Evolutionary conservation across 2,113 vertebrate genomes (phyloP), one percentile per base, ranked within the genome.

Genomic region (Anseranas semipalmata): DNA sequence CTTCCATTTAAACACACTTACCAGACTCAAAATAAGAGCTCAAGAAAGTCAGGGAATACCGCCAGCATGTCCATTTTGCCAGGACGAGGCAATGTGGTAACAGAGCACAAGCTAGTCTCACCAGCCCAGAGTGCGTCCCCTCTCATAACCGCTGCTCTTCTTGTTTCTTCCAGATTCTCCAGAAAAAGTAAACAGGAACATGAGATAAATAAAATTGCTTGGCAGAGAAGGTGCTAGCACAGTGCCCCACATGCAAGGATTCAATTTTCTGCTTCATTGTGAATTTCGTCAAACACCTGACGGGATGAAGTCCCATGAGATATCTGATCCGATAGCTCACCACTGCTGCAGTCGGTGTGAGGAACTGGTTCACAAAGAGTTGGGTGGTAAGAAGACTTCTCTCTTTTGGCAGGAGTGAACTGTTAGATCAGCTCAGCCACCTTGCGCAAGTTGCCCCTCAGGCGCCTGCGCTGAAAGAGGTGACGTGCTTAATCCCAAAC

Each of bases 151-250:
- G 1, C 76, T 65, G 48, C 65, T 52, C 58, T 32, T 22, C 33
- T 52, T 20, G 83, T 71, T 80, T 60, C 76, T 74, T 92, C 82
- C 63, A 74, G 71, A 91, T 43, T 56, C n/a, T 90, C 85, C 82
- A 77, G 82, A 74, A 88, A 87, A 67, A 56, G 53, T n/a, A 79
- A 72, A 58, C 45, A 77, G n/a, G n/a, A 93, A 78, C 1, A 8
- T 0, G 0, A 13, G 30, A 74, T 32, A 82, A 71, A 87, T 43
- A 83, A 66, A 90, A 35, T 11, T 24, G 10, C 56, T 80, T 80
- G 75, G 75, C 12, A 14, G 55, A 66, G 21, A 11, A 66, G 74
- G 66, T 65, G n/a, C 50, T 53, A 59, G 19, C 30, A 41, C 4
- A 48, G 35, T 37, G 52, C 45, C 15, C 32, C 62, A 60, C 50